Evolutionary conservation across 1,140 invertebrate genomes (phyloP).

Genomic region (Rhynchophorus ferrugineus): DNA sequence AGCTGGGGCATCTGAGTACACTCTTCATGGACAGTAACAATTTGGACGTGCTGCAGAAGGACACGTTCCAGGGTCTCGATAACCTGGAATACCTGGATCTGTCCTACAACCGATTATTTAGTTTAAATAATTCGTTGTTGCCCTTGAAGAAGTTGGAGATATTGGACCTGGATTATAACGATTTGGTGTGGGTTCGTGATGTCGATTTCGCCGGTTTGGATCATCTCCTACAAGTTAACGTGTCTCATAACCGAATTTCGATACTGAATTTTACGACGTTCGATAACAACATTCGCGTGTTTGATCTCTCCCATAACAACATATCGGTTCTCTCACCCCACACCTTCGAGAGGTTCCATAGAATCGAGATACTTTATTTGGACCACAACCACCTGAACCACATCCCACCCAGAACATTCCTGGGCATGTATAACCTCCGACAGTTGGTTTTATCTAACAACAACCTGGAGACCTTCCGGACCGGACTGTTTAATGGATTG

Average conservation of each 20-base stretch:
- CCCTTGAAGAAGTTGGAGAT: conserved; percentile 46
- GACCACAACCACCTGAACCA: conserved; percentile 22
- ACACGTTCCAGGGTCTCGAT: conserved; percentile 32
- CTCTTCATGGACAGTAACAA: conserved; percentile 30
- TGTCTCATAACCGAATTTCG: conserved; percentile 28
- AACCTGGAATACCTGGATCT: conserved; percentile 48
- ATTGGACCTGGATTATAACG: conserved; percentile 39
- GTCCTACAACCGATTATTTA: conserved; percentile 51
- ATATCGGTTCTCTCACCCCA: conserved; percentile 42
- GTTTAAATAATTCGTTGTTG: conserved; percentile 50
- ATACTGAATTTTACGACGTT: conserved; percentile 15
- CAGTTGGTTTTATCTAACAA: conserved; percentile 28
- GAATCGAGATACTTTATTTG: conserved; percentile 31
- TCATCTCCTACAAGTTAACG: conserved; percentile 45
- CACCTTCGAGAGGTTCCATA: conserved; percentile 27
- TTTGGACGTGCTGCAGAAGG: conserved; percentile 23
- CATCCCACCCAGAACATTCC: conserved; percentile 22
- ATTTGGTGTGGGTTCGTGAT: conserved; percentile 46
- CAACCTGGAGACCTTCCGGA: conserved; percentile 21
- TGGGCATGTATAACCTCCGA: conserved; percentile 23
- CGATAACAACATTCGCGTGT: conserved; percentile 20
- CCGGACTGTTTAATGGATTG: conserved; percentile 27
- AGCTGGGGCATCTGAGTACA: conserved; percentile 7
- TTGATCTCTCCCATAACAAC: conserved; percentile 30
- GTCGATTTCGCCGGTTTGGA: conserved; percentile 47